Evolutionary conservation across 1,140 invertebrate species (phyloP).

Genomic region (Aphis craccivora): DNA sequence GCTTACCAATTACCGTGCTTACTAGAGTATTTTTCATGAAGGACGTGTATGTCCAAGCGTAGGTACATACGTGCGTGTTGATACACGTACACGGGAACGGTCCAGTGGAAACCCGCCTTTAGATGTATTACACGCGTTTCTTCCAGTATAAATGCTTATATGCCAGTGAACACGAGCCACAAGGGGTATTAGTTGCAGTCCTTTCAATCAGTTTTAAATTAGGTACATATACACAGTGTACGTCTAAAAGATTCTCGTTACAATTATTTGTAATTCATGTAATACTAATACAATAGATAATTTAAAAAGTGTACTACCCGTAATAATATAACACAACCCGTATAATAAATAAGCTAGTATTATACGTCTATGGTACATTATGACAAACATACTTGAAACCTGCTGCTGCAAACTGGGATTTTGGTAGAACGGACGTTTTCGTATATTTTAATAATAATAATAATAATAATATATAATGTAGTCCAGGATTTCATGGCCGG

Average conservation of each 20-base stretch:
- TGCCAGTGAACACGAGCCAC: background rate
- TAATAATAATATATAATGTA: background rate
- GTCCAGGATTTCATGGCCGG: background rate
- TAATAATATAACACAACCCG: too few species aligned
- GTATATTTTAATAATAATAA: background rate
- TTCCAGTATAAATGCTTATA: background rate
- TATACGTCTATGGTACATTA: background rate
- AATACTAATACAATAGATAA: too few species aligned
- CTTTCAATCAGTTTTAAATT: background rate
- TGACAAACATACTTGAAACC: background rate
- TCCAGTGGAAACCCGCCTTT: too few species aligned
- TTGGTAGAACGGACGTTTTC: background rate
- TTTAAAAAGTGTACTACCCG: too few species aligned
- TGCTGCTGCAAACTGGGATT: background rate
- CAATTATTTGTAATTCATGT: too few species aligned
- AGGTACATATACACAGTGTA: background rate
- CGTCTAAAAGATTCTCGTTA: background rate
- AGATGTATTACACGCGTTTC: too few species aligned
- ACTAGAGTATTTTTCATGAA: too few species aligned
- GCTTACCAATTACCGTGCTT: too few species aligned
- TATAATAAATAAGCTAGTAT: too few species aligned
- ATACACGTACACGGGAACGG: too few species aligned
- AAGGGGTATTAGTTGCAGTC: background rate
- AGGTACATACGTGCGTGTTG: too few species aligned
- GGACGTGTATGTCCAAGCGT: too few species aligned